Evolutionary conservation across 1,140 invertebrate species (phyloP), one percentile per base, ranked within the genome.

Genomic region (Camponotus pennsylvanicus): DNA sequence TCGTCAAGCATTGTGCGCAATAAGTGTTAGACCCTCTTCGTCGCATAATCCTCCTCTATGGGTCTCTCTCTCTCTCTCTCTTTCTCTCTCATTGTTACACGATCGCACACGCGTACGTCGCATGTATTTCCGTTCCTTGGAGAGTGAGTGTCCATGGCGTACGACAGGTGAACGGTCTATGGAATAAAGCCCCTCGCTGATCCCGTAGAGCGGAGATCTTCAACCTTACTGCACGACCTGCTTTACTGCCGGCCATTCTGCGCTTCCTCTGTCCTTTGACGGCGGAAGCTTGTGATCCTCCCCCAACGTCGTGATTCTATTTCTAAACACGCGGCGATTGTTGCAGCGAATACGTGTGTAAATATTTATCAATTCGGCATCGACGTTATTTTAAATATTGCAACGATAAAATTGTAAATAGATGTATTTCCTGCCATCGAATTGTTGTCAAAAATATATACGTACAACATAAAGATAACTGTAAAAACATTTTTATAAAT

Each of bases 11-110:
- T 75, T 75, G 55, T 75, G 69, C 37, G 55, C 79, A 73, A 83
- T 83, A 75, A 83, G 79, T 75, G 79, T 83, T 83, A 15, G 55
- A 83, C 55, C 52, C 79, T 83, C 79, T 83, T 75, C 57, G 73
- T 75, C 79, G 55, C 71, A 63, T 75, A 83, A 82, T 73, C 55
- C 52, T 73, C 18, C 40, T 61, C 27, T 49, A 34, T 13, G 79
- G 61, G 18, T 61, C 49, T 52, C 15, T 52, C 49, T 18, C 13
- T 49, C 45, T 73, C 40, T 45, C 8, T 45, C 42, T 45, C 13
- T 49, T 9, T 18, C 79, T 18, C 27, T 75, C 45, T 21, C 69
- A 49, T 27, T 27, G 27, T 27, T 15, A 7, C 11, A 57, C 78
- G 27, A 11, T 75, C 71, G 40, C 76, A 71, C 73, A 32, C 27